Percentiles rank a stretch among this genome's conserved stretches.
Conservation (phyloP, 2,797 vertebrate species). For the Glyptemys insculpta region DNA sequence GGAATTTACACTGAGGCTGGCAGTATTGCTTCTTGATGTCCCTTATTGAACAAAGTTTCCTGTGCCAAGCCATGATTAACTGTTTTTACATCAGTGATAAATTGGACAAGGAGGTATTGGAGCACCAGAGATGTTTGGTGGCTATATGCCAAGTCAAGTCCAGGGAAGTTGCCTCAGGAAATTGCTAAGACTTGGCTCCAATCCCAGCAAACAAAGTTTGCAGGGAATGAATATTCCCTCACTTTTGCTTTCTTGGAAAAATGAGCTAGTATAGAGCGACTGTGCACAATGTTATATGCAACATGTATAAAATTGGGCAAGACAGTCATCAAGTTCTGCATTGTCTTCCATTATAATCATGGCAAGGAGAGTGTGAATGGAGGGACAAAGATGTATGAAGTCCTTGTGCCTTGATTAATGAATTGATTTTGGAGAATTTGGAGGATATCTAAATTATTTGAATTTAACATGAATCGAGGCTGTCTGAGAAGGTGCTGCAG, state of each 20-base stretch:
- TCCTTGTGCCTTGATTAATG: neutral
- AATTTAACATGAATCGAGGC: neutral
- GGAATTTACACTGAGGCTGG: neutral
- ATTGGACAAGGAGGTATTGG: rapidly evolving
- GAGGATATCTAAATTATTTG: neutral
- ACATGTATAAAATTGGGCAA: neutral
- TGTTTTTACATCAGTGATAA: neutral
- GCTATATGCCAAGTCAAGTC: neutral
- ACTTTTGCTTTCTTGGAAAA: neutral
- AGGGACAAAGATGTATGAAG: neutral
- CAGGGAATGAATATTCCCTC: neutral
- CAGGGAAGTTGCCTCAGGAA: rapidly evolving
- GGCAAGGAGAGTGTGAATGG: neutral
- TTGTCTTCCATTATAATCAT: neutral
- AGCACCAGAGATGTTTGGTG: neutral
- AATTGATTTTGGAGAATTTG: neutral
- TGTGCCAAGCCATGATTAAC: neutral
- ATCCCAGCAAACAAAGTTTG: neutral
- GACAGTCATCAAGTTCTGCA: neutral
- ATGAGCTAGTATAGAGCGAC: neutral
- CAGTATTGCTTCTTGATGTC: neutral
- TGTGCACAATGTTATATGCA: rapidly evolving
- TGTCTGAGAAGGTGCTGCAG: neutral
- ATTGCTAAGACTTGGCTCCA: neutral
- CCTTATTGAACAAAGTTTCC: neutral